A percentile compares a stretch with the other conserved stretches of the same genome.
Conservation (phyloP, 2,888 invertebrate species). For the Rapana venosa region DNA sequence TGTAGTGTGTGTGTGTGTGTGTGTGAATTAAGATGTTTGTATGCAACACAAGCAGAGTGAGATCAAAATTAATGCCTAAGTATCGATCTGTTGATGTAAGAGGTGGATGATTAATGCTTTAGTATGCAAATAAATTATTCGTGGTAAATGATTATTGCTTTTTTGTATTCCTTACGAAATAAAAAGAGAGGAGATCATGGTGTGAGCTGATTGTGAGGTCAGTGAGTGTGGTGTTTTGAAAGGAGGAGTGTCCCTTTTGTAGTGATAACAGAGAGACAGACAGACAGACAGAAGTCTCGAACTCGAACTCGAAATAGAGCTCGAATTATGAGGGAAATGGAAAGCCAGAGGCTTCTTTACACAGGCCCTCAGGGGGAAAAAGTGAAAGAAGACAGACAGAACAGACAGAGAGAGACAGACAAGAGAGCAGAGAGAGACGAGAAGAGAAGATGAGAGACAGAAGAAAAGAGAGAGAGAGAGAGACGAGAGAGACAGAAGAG, state of each 20-base stretch:
- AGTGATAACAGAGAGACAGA: slow-evolving; percentile 7
- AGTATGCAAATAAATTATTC: no score
- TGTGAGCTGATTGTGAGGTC: background rate
- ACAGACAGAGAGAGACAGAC: background rate
- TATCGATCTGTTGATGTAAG: no score
- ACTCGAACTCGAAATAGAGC: background rate
- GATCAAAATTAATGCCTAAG: no score
- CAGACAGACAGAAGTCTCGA: background rate
- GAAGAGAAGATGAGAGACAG: background rate
- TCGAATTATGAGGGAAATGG: background rate
- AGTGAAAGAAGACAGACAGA: background rate
- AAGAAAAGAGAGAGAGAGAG: background rate
- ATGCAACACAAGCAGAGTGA: no score
- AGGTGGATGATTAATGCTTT: no score
- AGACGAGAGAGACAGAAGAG: background rate
- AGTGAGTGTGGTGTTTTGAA: no score
- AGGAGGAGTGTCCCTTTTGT: background rate
- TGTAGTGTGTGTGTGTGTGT: no score
- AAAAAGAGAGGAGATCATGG: background rate
- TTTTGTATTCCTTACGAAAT: no score
- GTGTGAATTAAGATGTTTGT: no score
- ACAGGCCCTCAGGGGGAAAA: background rate
- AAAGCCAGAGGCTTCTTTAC: background rate
- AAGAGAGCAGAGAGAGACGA: background rate
- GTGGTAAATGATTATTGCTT: no score